Percentiles rank a stretch among this genome's conserved stretches.
phyloP scores from a whole-genome alignment of 53 echinoderm and acorn worm genomes.

The Astropecten irregularis region DNA sequence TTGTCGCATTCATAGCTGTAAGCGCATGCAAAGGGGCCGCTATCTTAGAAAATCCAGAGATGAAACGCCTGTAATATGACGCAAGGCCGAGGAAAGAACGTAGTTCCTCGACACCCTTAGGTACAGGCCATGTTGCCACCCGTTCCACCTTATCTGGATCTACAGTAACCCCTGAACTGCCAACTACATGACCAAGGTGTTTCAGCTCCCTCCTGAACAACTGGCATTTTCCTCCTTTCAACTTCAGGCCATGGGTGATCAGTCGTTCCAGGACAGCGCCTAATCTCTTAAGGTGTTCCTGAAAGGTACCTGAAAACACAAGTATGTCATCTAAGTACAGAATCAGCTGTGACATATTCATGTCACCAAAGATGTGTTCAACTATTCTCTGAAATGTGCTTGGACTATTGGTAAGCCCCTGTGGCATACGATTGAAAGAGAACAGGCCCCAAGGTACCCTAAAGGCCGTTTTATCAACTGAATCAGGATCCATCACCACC shows the following conservation, averaged over 20 bases:
- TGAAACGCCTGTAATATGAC: conserved; percentile 25
- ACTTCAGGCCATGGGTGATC: neutral
- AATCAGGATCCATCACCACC: no score
- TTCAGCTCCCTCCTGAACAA: neutral
- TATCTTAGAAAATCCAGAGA: conserved; percentile 6
- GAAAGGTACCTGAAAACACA: neutral
- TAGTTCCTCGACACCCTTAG: neutral
- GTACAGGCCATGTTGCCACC: conserved; percentile 12
- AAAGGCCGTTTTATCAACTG: conserved; percentile 71
- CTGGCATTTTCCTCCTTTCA: conserved; percentile 14
- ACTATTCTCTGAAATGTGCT: conserved; percentile 18
- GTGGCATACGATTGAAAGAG: no score
- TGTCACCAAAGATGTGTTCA: conserved; percentile 23
- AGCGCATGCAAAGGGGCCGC: conserved; percentile 22
- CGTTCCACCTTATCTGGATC: conserved; percentile 35
- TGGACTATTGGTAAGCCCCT: conserved; percentile 55
- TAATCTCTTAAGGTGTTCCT: neutral
- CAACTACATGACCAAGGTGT: conserved; percentile 18
- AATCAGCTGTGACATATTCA: conserved; percentile 1
- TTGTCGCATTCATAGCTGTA: neutral
- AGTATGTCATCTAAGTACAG: conserved; percentile 21
- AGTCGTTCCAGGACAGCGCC: neutral
- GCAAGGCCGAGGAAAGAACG: conserved; percentile 19
- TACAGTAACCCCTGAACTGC: conserved; percentile 8
- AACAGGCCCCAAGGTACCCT: no score